Percentiles rank a stretch among this genome's conserved stretches.
phyloP scores from a whole-genome alignment of 1,140 invertebrate genomes.

The Chrysoperla carnea region DNA sequence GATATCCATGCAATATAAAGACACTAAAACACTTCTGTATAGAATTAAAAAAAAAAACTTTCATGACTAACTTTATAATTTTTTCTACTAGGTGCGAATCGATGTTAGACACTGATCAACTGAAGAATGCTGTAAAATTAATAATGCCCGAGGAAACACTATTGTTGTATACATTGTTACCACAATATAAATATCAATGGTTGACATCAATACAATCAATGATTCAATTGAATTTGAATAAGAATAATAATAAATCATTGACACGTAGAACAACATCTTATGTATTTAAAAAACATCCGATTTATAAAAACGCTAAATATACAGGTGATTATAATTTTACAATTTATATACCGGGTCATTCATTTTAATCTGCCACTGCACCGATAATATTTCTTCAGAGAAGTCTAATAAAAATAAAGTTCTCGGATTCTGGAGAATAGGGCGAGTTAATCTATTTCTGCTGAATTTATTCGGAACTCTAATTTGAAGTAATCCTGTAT shows the following conservation, averaged over 20 bases:
- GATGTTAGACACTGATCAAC: slow-evolving; percentile 25
- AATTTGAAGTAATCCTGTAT: too few species aligned
- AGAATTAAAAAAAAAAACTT: too few species aligned
- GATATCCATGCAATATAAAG: too few species aligned
- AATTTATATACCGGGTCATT: too few species aligned
- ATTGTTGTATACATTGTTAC: slow-evolving; percentile 39
- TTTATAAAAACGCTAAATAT: slow-evolving; percentile 62
- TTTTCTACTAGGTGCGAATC: slow-evolving; percentile 4
- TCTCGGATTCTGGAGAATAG: too few species aligned
- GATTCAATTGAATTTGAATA: slow-evolving; percentile 38
- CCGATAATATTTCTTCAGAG: too few species aligned
- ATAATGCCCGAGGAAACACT: slow-evolving; percentile 64
- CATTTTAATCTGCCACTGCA: too few species aligned
- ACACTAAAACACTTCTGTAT: too few species aligned
- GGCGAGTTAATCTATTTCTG: too few species aligned
- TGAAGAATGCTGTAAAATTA: slow-evolving; percentile 44
- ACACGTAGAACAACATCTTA: slow-evolving; percentile 45
- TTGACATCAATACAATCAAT: slow-evolving; percentile 43
- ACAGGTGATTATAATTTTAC: slow-evolving; percentile 16
- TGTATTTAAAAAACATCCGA: slow-evolving; percentile 47
- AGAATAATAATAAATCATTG: slow-evolving; percentile 39
- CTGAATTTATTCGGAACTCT: too few species aligned
- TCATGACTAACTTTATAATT: too few species aligned
- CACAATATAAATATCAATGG: slow-evolving; percentile 65
- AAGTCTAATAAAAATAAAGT: too few species aligned